These are phyloP conservation scores for Hippocampus guttulatus DNA, from an alignment of 2,113 vertebrate species.

Conservation along the genomic window DNA sequence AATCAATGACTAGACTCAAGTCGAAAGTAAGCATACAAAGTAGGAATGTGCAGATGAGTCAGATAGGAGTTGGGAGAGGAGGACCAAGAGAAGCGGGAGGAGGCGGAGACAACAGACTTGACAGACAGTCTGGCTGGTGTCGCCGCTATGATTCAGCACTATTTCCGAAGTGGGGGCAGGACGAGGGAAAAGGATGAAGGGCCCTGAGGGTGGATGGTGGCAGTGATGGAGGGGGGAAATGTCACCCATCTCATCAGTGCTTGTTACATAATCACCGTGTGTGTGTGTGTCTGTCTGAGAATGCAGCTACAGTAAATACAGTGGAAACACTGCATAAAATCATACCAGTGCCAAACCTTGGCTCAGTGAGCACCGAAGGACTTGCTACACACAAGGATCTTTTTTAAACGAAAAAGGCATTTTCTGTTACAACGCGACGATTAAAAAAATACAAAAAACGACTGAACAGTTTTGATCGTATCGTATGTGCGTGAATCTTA, in stretches of 20 bases:
- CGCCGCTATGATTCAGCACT: slow-evolving; percentile 60
- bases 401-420: too few relatives aligned
- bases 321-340: not conserved
- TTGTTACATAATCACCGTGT: slow-evolving; percentile 56
- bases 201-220: slow-evolving; percentile 27
- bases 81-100: not conserved
- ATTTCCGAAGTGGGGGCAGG: slow-evolving; percentile 31
- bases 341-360: too few relatives aligned
- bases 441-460: too few relatives aligned
- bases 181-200: slow-evolving; percentile 37
- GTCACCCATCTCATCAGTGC: slow-evolving; percentile 64
- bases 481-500: too few relatives aligned
- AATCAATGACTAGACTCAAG: not conserved
- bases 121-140: slow-evolving; percentile 49
- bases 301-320: not conserved
- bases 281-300: not conserved
- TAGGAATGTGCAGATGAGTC: not conserved
- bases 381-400: too few relatives aligned
- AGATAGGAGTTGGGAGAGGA: not conserved
- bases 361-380: too few relatives aligned
- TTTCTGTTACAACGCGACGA: too few relatives aligned
- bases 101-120: slow-evolving; percentile 1
- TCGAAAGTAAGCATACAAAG: not conserved
- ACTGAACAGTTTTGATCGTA: too few relatives aligned
- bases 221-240: slow-evolving; percentile 18